Base-by-base conservation (phyloP, 2,797 vertebrate genomes). In the Myotis myotis region DNA sequence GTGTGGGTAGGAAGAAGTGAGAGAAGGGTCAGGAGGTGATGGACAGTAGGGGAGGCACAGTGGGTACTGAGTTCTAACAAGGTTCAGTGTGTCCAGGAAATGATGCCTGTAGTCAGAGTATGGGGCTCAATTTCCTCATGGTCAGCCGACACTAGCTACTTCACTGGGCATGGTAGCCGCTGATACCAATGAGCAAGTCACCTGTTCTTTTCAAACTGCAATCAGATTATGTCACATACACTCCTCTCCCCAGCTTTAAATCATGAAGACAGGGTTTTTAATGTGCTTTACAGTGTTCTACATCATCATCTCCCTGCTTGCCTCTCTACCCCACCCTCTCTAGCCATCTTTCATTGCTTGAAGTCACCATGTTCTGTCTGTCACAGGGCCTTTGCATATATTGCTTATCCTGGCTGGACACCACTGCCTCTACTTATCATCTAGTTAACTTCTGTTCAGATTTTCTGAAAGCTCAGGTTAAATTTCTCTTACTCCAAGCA, bases 401-500 rank as follows among this genome's bases (percentile, higher is more conserved):
- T 30, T 76, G 3, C 53, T 71, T 64, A 1, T 23, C 47, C 51
- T 62, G 68, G 6, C 41, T 87, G 11, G 68, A 87, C 62, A 33
- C 8, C n/a, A 41, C 3, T 38, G 36, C 16, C 20, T 80, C 17
- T 5, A 23, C 4, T 36, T 71, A 36, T 33, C 53, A 22, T 20
- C 82, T 60, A 66, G 53, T 25, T 79, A 80, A 74, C 36, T 36
- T 49, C 51, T 25, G 17, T 33, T 62, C 81, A 80, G 15, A 47
- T 94, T 76, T 92, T 60, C 41, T 75, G 60, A 87, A 91, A 86
- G 4, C 51, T 70, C 66, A 17, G 70, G 20, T 95, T 36, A 78
- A 47, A 44, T 88, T 82, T 82, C 25, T 94, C 51, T 80, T 87
- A 55, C 41, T 60, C 25, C 5, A 70, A 25, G 51, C 44, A 78